Conservation (phyloP, 2,888 invertebrate species). For the Hypsopygia costalis region DNA sequence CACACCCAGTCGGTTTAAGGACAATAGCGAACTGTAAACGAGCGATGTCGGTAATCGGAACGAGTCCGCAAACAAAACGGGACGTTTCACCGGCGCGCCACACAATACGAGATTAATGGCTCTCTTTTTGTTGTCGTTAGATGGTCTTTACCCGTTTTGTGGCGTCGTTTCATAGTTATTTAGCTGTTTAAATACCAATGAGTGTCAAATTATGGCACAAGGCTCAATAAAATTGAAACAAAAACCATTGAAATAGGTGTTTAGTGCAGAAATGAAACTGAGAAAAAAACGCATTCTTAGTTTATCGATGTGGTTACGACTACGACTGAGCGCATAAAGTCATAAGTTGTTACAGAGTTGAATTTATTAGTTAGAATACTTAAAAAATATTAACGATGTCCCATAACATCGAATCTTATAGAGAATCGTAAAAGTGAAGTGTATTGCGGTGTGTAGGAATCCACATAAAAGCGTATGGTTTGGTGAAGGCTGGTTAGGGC, state of each 20-base stretch:
- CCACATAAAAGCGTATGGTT: conserved; percentile 57
- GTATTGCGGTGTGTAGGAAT: conserved; percentile 63
- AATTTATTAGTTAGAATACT: conserved; percentile 48
- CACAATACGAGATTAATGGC: conserved; percentile 77
- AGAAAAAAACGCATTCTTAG: conserved; percentile 3
- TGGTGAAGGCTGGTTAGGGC: conserved; percentile 24
- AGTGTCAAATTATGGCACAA: conserved; percentile 60
- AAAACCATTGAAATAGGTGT: conserved; percentile 28
- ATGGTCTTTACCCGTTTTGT: conserved; percentile 72
- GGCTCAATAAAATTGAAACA: conserved; percentile 42
- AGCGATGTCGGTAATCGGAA: conserved; percentile 52
- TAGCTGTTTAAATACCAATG: conserved; percentile 65
- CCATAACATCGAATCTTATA: conserved; percentile 57
- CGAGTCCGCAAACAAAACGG: conserved; percentile 71
- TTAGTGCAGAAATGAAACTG: conserved; percentile 22
- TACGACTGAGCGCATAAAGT: conserved; percentile 16
- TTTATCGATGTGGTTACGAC: conserved; percentile 18
- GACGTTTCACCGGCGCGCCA: conserved; percentile 54
- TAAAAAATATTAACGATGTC: conserved; percentile 59
- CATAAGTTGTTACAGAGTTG: conserved; percentile 36
- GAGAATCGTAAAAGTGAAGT: conserved; percentile 65
- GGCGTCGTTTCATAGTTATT: conserved; percentile 75
- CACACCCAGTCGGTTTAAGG: conserved; percentile 70
- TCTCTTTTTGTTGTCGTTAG: conserved; percentile 67
- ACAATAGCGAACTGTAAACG: conserved; percentile 63